phyloP scores from a whole-genome alignment of 2,113 vertebrate genomes.

The Chaetura pelagica region DNA sequence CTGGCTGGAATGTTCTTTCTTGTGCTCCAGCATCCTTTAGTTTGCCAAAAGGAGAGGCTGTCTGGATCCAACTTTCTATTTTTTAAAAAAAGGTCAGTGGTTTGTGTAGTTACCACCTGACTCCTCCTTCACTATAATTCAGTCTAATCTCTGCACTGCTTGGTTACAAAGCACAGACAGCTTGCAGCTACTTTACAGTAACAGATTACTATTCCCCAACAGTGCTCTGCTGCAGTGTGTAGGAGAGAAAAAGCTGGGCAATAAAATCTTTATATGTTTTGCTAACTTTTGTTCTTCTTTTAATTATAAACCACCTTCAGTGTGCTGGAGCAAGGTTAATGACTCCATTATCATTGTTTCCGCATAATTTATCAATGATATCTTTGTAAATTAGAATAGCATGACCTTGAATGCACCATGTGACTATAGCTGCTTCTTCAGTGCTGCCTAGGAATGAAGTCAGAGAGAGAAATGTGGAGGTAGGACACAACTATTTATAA shows the following conservation, averaged over 20 bases:
- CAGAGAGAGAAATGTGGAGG: constrained; percentile 43
- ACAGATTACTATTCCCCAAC: background rate
- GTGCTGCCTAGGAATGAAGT: constrained; percentile 50
- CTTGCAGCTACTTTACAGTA: background rate
- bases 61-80: background rate
- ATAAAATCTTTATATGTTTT: constrained; percentile 47
- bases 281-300: constrained; percentile 32
- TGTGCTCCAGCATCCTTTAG: background rate
- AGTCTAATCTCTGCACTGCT: background rate
- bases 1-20: background rate
- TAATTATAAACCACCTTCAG: constrained; percentile 37
- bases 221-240: background rate
- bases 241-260: constrained; percentile 20
- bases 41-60: constrained; percentile 22
- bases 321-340: constrained; percentile 57
- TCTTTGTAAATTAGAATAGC: constrained; percentile 53
- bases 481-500: constrained; percentile 46
- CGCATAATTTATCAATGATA: constrained; percentile 51
- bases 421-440: constrained; percentile 18
- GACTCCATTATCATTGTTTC: constrained; percentile 39
- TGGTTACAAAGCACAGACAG: background rate
- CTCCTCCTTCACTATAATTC: background rate
- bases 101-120: constrained; percentile 22
- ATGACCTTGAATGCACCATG: constrained; percentile 65
- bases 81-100: background rate